A percentile compares a stretch with the other conserved stretches of the same genome.
These are phyloP conservation scores for Cataglyphis rosenhaueri DNA, from an alignment of 2,888 invertebrate genomes.

Conservation along the genomic window DNA sequence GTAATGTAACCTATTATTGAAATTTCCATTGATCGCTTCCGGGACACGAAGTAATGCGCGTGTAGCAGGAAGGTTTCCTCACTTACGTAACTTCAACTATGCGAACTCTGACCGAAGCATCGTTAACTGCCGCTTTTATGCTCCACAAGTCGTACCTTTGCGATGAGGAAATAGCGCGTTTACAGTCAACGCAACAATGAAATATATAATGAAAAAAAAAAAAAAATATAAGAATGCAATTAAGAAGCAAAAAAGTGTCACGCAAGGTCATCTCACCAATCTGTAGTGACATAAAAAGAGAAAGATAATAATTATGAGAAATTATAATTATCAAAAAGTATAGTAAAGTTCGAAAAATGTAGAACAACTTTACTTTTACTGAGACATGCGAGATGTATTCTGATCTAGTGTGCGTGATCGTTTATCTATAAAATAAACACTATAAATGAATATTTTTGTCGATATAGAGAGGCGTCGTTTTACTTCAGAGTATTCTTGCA, in stretches of 20 bases:
- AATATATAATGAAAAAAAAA: neutral
- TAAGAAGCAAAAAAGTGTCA: neutral
- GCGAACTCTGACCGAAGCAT: conserved; percentile 42
- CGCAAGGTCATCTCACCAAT: neutral
- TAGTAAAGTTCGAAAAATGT: neutral
- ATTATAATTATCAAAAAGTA: neutral
- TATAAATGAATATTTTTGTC: neutral
- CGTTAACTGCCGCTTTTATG: conserved; percentile 41
- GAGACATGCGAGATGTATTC: neutral
- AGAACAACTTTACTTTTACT: neutral
- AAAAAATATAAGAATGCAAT: neutral
- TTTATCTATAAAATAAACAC: neutral
- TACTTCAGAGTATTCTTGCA: neutral
- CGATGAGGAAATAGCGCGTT: conserved; percentile 30
- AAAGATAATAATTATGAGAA: neutral
- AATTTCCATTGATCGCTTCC: conserved; percentile 18
- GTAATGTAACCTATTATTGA: conserved; percentile 18
- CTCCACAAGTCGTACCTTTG: conserved; percentile 32
- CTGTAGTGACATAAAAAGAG: no score
- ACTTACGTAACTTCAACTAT: conserved; percentile 34
- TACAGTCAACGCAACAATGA: neutral
- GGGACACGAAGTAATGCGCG: conserved; percentile 16
- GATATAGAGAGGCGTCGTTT: neutral
- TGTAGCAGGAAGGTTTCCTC: conserved; percentile 22
- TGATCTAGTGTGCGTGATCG: neutral